phyloP scores from a whole-genome alignment of 2,113 vertebrate genomes.

The Cercopithecus mona region DNA sequence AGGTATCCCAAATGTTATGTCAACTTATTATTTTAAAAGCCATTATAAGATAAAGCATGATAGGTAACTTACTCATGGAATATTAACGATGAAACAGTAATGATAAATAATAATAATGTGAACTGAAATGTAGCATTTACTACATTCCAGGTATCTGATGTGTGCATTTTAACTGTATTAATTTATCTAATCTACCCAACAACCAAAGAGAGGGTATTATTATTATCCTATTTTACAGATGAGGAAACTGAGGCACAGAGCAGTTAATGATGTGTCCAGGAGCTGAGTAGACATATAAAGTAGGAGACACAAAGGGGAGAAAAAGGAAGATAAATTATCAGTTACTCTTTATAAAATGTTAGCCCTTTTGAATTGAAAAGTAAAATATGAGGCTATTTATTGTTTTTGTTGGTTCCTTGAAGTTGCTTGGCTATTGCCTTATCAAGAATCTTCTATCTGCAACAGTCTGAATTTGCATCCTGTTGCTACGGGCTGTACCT shows the following conservation, averaged over 20 bases:
- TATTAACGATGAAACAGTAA: neutral
- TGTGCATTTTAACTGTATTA: neutral
- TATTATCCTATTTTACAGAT: neutral
- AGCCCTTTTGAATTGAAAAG: neutral
- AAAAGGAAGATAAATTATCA: neutral
- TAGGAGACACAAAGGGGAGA: neutral
- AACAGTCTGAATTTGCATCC: neutral
- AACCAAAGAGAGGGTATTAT: neutral
- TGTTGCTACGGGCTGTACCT: neutral
- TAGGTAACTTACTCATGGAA: neutral
- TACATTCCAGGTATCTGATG: neutral
- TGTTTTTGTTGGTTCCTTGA: neutral
- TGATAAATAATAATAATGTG: neutral
- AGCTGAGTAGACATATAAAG: neutral
- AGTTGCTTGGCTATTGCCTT: neutral
- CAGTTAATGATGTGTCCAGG: neutral
- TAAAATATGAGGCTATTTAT: neutral
- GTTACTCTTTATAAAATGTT: neutral
- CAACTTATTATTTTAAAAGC: neutral
- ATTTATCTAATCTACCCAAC: neutral
- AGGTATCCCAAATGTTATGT: neutral
- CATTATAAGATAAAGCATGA: neutral
- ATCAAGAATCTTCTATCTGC: neutral
- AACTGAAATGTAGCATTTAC: neutral
- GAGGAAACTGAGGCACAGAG: neutral